Percentiles rank a stretch among this genome's conserved stretches.
phyloP scores from a whole-genome alignment of 2,113 vertebrate species.

The Atherinomorus stipes region DNA sequence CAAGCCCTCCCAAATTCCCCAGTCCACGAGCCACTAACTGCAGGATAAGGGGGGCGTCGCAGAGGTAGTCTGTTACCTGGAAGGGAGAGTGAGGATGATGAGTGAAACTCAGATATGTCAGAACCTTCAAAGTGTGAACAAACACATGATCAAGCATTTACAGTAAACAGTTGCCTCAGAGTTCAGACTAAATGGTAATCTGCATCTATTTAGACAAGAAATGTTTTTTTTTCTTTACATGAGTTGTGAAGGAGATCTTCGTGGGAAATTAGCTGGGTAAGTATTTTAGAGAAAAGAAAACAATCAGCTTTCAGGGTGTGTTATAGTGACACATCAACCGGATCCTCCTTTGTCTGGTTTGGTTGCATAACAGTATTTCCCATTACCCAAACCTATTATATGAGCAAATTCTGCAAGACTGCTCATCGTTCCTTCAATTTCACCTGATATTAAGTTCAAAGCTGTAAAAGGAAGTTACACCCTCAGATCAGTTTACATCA shows the following conservation, averaged over 20 bases:
- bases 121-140: background rate
- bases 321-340: conserved; percentile 11
- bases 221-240: background rate
- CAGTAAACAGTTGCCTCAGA: background rate
- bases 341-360: background rate
- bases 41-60: conserved; percentile 78
- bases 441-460: conserved; percentile 1
- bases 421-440: conserved; percentile 1
- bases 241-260: background rate
- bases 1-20: conserved; percentile 80
- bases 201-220: background rate
- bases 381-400: conserved; percentile 18
- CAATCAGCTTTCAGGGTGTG: background rate
- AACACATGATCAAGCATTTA: background rate
- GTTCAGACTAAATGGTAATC: background rate
- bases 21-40: conserved; percentile 73
- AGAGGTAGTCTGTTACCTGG: conserved; percentile 86
- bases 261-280: background rate
- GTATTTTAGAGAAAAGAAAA: conserved; percentile 10
- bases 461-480: background rate
- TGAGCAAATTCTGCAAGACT: background rate
- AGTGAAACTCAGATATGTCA: background rate
- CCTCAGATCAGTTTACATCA: conserved; percentile 1
- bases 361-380: conserved; percentile 20
- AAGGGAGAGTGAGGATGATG: background rate